These are phyloP conservation scores for Monomorium pharaonis DNA, from an alignment of 1,140 invertebrate species.

Conservation along the genomic window DNA sequence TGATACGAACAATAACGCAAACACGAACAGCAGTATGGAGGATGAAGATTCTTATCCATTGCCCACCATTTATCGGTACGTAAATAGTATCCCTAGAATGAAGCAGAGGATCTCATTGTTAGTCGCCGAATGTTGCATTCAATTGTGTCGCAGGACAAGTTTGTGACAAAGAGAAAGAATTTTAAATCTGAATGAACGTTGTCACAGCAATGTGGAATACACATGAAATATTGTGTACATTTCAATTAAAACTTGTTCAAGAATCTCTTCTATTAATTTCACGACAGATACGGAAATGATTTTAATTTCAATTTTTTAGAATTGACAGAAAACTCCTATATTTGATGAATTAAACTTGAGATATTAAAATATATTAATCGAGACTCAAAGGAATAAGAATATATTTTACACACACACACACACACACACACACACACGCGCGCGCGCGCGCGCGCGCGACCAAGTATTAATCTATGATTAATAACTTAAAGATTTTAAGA, in stretches of 20 bases:
- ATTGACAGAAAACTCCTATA: too few species aligned
- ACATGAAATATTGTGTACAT: background rate
- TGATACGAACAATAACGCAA: constrained; percentile 89
- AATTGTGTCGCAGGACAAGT: background rate
- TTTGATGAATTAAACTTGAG: background rate
- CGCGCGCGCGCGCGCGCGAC: too few species aligned
- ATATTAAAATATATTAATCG: background rate
- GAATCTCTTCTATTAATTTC: background rate
- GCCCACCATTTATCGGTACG: constrained; percentile 93
- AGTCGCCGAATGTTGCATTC: too few species aligned
- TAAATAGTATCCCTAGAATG: background rate
- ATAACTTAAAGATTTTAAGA: too few species aligned
- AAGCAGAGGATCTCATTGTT: too few species aligned
- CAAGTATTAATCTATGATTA: too few species aligned
- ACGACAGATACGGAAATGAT: background rate
- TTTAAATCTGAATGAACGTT: background rate
- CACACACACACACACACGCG: too few species aligned
- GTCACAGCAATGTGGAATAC: background rate
- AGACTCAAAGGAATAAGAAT: background rate
- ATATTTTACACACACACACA: too few species aligned
- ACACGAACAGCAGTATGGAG: constrained; percentile 88
- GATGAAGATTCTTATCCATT: constrained; percentile 91
- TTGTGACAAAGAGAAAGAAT: background rate
- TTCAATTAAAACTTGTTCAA: background rate
- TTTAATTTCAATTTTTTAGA: background rate